Base-by-base conservation (phyloP, 2,888 invertebrate genomes). In the Choristoneura rosaceana region DNA sequence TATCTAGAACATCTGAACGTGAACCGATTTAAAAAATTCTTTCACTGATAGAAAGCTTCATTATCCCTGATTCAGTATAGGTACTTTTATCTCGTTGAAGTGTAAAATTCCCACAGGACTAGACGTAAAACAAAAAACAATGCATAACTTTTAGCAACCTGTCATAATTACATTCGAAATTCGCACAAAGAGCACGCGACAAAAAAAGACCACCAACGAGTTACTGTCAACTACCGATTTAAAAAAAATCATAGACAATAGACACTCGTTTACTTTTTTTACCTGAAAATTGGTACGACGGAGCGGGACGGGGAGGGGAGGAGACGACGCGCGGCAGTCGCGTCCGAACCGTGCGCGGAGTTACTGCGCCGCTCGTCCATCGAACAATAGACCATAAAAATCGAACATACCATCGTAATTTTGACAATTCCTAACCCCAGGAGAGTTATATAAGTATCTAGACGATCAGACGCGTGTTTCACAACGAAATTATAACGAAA, bases 271-370 rank as follows among this genome's bases (percentile, higher is more conserved):
- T 73, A 78, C 77, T 82, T 83, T 90, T 90, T 90, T 86, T 91
- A 89, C 90, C 90, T 90, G 90, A 89, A 90, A 90, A 89, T 79
- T 79, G 76, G 80, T 84, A 81, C 78, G 73, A 70, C n/a, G n/a
- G 75, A 61, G 70, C 76, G 86, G 87, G 86, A 17, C 82, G 87
- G 87, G 88, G 87, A 82, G 80, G 74, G 84, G 90, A 91, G 90
- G 90, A 84, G 79, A 80, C 74, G 70, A 69, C 79, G 82, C 84
- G 87, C 92, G 92, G 86, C 92, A 93, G 93, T 93, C 90, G 84
- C 82, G 82, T 79, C 74, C 74, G 79, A 81, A 84, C 88, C 86
- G 81, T 85, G 87, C 81, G 79, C 80, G 85, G 79, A 90, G 76
- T 75, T 81, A 86, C 71, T 15, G 62, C 47, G 71, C 71, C 62